These are phyloP conservation scores for Lutjanus campechanus DNA, from an alignment of 2,797 vertebrate species.

Conservation along the genomic window DNA sequence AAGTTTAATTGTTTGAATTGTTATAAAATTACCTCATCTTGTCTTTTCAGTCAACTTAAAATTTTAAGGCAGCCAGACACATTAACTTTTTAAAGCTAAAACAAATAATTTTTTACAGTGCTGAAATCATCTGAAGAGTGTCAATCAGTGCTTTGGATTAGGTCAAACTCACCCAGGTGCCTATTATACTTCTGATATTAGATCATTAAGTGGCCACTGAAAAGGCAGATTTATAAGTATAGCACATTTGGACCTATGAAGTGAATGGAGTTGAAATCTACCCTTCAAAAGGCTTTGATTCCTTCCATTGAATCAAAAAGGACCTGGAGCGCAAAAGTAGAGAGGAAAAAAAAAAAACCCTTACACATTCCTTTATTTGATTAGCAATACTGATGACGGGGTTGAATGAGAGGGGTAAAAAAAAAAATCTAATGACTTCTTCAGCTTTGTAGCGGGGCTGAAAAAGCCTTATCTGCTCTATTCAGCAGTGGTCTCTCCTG, in stretches of 20 bases:
- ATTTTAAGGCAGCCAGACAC: no score
- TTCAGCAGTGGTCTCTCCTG: conserved; percentile 83
- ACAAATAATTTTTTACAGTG: no score
- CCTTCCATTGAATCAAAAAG: conserved; percentile 56
- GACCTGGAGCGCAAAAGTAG: conserved; percentile 35
- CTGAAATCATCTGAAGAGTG: not conserved
- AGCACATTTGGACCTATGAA: conserved; percentile 33
- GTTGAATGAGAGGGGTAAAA: conserved; percentile 67
- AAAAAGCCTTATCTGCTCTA: conserved; percentile 85
- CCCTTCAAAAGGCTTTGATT: conserved; percentile 69
- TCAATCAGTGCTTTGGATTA: conserved; percentile 22
- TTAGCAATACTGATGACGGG: conserved; percentile 85
- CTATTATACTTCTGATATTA: conserved; percentile 33
- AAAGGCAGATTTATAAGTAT: conserved; percentile 43
- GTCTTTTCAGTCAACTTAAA: no score
- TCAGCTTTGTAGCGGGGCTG: conserved; percentile 74
- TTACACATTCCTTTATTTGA: conserved; percentile 84
- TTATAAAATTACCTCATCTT: no score
- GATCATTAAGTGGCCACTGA: conserved; percentile 47
- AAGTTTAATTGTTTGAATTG: no score
- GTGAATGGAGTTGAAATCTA: conserved; percentile 66
- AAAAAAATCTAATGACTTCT: conserved; percentile 81
- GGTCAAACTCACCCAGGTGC: not conserved
- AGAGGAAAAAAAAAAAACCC: conserved; percentile 62
- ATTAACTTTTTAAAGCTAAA: no score